Conservation (phyloP, 30 jellyfish, hydroid and myxozoan genomes). For the Aurelia coerulea region DNA sequence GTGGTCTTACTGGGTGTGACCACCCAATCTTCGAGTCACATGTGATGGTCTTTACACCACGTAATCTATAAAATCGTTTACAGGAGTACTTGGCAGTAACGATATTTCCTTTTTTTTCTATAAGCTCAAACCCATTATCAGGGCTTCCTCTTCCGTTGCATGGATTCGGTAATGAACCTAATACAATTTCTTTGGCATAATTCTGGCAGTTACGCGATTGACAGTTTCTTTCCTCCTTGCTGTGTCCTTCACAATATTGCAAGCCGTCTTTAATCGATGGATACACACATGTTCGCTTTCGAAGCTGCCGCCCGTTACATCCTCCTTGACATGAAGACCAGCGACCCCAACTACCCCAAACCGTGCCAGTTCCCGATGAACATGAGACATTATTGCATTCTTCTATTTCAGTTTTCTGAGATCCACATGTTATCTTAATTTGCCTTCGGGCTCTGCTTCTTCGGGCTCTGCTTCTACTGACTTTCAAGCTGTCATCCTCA, state of each 20-base stretch:
- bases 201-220: constrained; percentile 58
- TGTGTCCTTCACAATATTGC: constrained; percentile 78
- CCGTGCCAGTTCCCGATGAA: constrained; percentile 50
- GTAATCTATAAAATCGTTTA: constrained; percentile 74
- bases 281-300: constrained; percentile 74
- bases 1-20: constrained; percentile 74
- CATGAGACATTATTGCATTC: constrained; percentile 78
- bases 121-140: constrained; percentile 79
- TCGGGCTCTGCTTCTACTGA: constrained; percentile 27
- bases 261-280: constrained; percentile 72
- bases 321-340: constrained; percentile 88
- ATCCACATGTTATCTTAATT: constrained; percentile 72
- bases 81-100: constrained; percentile 83
- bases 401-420: constrained; percentile 60
- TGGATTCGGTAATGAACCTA: constrained; percentile 28
- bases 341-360: constrained; percentile 94
- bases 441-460: constrained; percentile 35
- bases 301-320: constrained; percentile 71
- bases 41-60: constrained; percentile 55
- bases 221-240: constrained; percentile 66
- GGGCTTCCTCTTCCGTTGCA: constrained; percentile 78
- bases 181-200: constrained; percentile 54
- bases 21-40: constrained; percentile 85
- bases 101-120: constrained; percentile 53
- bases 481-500: constrained; percentile 41